A percentile compares a stretch with the other conserved stretches of the same genome.
Evolutionary conservation across 2,797 vertebrate species (phyloP).

Genomic region (Xiphophorus birchmanni): DNA sequence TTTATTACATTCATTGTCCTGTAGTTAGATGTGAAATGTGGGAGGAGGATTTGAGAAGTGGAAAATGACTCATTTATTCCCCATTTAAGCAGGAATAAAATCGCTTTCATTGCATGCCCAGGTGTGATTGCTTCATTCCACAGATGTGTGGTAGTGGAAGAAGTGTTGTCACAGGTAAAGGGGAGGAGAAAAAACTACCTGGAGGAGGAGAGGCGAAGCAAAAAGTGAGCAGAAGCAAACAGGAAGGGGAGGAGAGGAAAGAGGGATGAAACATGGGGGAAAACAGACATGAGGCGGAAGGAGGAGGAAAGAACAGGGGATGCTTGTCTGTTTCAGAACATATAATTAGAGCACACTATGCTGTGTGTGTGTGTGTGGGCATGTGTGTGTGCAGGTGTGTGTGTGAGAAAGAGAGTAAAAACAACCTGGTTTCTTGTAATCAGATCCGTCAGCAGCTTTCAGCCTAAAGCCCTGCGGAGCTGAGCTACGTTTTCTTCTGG

Average conservation of each 20-base stretch:
- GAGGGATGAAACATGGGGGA: constrained; percentile 2
- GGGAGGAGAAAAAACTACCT: constrained; percentile 8
- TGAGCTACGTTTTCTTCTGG: not conserved
- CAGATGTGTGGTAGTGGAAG: constrained; percentile 53
- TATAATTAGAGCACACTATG: constrained; percentile 43
- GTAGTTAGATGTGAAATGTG: too few relatives aligned
- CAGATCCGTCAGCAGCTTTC: constrained; percentile 3
- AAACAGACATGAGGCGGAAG: constrained; percentile 29
- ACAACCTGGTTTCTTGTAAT: constrained; percentile 13
- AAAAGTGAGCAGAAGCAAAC: constrained; percentile 1
- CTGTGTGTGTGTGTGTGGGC: not conserved
- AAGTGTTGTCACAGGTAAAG: constrained; percentile 41
- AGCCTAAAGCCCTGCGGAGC: not conserved
- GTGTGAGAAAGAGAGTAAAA: not conserved
- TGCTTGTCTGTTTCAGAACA: constrained; percentile 44
- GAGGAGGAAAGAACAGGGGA: constrained; percentile 39
- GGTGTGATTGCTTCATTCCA: constrained; percentile 34
- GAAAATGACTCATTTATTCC: too few relatives aligned
- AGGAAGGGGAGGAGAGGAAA: not conserved
- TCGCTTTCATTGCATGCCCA: not conserved
- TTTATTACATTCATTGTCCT: too few relatives aligned
- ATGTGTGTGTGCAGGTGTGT: not conserved
- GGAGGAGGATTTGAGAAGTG: too few relatives aligned
- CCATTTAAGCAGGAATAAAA: not conserved
- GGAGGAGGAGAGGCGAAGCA: constrained; percentile 4